Evolutionary conservation across 2,888 invertebrate genomes (phyloP).

Genomic region (Volucella inanis): DNA sequence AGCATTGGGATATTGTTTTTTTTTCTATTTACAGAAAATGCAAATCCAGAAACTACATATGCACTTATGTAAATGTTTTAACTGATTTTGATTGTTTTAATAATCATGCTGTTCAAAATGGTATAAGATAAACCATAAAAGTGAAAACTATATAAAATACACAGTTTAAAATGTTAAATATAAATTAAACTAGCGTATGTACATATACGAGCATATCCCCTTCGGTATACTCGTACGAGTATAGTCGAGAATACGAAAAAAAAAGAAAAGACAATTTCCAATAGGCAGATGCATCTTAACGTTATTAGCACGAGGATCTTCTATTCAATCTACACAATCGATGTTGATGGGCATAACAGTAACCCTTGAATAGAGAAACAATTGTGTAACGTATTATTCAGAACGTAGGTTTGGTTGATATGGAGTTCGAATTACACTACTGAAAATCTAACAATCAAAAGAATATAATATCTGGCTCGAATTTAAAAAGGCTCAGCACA

Average conservation of each 20-base stretch:
- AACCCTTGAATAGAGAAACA: constrained; percentile 65
- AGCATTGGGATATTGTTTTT: no score
- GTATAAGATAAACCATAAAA: no score
- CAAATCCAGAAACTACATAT: no score
- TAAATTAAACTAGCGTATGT: no score
- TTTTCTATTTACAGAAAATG: no score
- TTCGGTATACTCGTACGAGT: constrained; percentile 3
- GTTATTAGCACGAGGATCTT: constrained; percentile 31
- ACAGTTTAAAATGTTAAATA: no score
- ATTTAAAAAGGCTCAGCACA: constrained; percentile 69
- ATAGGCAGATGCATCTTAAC: constrained; percentile 35
- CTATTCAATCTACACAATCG: constrained; percentile 43
- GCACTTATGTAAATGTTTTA: no score
- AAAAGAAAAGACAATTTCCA: constrained; percentile 3
- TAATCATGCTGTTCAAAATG: no score
- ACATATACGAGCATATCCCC: no score
- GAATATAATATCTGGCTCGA: constrained; percentile 52
- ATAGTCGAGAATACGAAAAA: background rate
- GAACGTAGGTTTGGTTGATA: constrained; percentile 33
- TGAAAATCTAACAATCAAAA: constrained; percentile 63
- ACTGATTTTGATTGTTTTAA: no score
- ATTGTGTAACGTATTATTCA: constrained; percentile 67
- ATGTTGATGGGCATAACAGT: constrained; percentile 54
- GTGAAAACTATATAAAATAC: no score
- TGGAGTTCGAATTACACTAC: constrained; percentile 68